Evolutionary conservation across 2,888 invertebrate species (phyloP), one percentile per base, ranked within the genome.

Genomic region (Hoplodrina blanda): DNA sequence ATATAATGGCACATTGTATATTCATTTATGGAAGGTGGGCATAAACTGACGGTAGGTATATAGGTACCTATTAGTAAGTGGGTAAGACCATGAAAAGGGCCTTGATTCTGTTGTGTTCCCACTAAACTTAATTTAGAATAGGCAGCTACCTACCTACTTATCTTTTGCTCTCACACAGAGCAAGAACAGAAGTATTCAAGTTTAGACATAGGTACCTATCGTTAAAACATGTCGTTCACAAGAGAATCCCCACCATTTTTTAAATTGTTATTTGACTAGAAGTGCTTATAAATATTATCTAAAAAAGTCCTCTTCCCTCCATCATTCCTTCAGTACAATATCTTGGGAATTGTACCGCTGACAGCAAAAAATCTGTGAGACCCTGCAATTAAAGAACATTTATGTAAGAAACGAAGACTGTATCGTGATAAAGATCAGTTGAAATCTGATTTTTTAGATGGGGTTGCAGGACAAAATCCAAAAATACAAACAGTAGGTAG

Each of bases 291-390:
- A 33, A 37, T 73, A 53, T 15, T 63, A 64, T 56, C 25, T 89
- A 89, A 69, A 86, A 87, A 72, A 96, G 94, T 63, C 96, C 94
- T 87, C 93, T 96, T 85, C 97, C 97, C 62, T 97, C 96, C 95
- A 97, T 91, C 97, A 98, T 97, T 15, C 96, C 96, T 87, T 97
- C 95, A 10, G 97, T 97, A 88, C 98, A 98, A 88, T 97, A 97
- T 87, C 96, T 97, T 7, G 98, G 97, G 85, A 98, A 97, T 89
- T 98, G 98, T 41, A 97, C 90, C 7, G 97, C 97, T 86, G 96
- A 93, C 37, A 98, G 92, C 68, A 98, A 92, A 75, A 98, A 88
- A 84, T 97, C 97, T 25, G 97, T 96, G 44, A 97, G 84, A 60
- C 97, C 97, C 98, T 98, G 96, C 71, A 96, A 96, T 84, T 61